phyloP scores from a whole-genome alignment of 2,888 invertebrate genomes.

The Oligia latruncula region DNA sequence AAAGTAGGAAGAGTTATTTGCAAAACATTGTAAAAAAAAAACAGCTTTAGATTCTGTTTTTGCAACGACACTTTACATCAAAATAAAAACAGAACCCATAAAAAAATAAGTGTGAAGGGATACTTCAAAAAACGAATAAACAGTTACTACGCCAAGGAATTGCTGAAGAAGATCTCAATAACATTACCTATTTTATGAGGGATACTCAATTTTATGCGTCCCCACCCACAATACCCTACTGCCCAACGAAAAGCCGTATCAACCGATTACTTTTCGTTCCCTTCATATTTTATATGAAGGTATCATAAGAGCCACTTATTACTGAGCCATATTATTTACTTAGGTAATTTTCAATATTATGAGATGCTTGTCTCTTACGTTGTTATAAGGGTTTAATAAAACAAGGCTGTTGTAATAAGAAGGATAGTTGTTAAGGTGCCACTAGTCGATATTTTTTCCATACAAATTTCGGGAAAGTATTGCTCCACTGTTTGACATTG shows the following conservation, averaged over 20 bases:
- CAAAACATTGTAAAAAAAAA: not conserved
- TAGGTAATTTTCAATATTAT: conserved; percentile 29
- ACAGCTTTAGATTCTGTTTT: not conserved
- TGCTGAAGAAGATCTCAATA: conserved; percentile 14
- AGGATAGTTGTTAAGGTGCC: not conserved
- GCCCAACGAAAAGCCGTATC: conserved; percentile 45
- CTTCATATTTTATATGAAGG: conserved; percentile 52
- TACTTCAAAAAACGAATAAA: conserved; percentile 6
- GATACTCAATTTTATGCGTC: conserved; percentile 44
- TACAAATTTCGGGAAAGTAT: no score
- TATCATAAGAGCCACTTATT: conserved; percentile 49
- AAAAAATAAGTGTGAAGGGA: not conserved
- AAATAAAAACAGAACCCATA: not conserved
- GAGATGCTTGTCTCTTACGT: conserved; percentile 7
- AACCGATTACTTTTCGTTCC: conserved; percentile 51
- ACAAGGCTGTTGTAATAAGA: not conserved
- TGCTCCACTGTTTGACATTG: no score
- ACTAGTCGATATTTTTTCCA: no score
- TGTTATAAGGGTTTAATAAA: conserved; percentile 35
- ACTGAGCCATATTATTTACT: conserved; percentile 31
- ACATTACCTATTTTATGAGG: conserved; percentile 24
- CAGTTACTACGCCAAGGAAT: not conserved
- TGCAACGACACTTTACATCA: not conserved
- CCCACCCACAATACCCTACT: conserved; percentile 18
- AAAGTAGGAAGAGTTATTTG: not conserved